phyloP scores from a whole-genome alignment of 92 coral and sea anemone genomes.

The Palythoa heliodiscus region DNA sequence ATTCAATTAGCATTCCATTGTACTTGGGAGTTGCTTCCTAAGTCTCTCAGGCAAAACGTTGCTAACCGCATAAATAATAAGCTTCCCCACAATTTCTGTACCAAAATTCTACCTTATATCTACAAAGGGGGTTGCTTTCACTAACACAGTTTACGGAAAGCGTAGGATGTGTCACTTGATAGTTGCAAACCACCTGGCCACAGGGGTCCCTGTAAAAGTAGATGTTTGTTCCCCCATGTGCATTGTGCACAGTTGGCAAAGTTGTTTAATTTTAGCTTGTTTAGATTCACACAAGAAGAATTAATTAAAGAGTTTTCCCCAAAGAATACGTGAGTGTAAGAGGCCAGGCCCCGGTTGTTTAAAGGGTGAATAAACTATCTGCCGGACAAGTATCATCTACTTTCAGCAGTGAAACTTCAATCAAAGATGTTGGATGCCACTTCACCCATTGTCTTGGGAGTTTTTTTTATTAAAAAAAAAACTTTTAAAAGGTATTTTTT shows the following conservation, averaged over 20 bases:
- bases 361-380: background rate
- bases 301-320: background rate
- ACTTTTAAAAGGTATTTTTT: too few species aligned
- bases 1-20: constrained; percentile 1
- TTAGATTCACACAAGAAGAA: background rate
- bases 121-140: background rate
- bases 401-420: too few species aligned
- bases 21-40: constrained; percentile 14
- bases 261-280: background rate
- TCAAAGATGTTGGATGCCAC: too few species aligned
- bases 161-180: constrained; percentile 38
- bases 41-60: background rate
- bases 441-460: too few species aligned
- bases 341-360: background rate
- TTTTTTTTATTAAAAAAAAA: too few species aligned
- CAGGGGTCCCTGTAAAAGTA: background rate
- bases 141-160: constrained; percentile 15
- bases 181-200: background rate
- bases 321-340: background rate
- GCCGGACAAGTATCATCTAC: too few species aligned
- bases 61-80: background rate
- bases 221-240: background rate
- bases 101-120: background rate
- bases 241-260: background rate
- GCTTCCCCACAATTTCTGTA: constrained; percentile 4